Evolutionary conservation across 2,113 vertebrate species (phyloP), one percentile per base, ranked within the genome.

Genomic region (Ceyx melanurus): DNA sequence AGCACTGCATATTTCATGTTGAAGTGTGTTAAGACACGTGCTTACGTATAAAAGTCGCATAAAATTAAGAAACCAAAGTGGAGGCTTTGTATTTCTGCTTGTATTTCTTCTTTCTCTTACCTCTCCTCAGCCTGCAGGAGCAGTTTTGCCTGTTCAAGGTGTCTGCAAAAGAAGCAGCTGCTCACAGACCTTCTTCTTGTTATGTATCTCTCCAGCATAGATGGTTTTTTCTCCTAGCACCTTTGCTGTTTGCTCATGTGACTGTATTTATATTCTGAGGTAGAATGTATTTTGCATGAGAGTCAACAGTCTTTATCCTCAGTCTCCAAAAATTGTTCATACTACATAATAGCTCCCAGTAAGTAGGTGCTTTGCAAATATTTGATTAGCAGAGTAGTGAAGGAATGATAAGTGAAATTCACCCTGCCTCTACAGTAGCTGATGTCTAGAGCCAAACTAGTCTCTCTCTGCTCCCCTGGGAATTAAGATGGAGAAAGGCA

Each of bases 1-100:
- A 94, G 62, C 91, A 43, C 89, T 90, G 83, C 40, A 71, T 86
- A 71, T 95, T 95, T 92, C 61, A 75, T 73, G 22, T 42, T 51
- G 16, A 92, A 90, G 65, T 66, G 76, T 91, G 73, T 73, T 90
- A 83, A 80, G 92, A 60, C 22, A 75, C 4, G 4, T 83, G 46
- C 37, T 83, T 86, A 42, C 83, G 25, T n/a, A 65, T 76, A 45
- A 51, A 88, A 80, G 54, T 70, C 1, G 1, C 51, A 77, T 89
- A 45, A 71, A 87, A 78, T 85, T 58, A 72, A 76, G 45, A 72
- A 88, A 54, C 33, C 21, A 66, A 76, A 93, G 61, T 58, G 11
- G 29, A 76, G 26, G 54, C 58, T 89, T 89, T 79, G 37, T 62
- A 2, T 82, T 70, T 70, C 71, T 68, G 35, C 17, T 50, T 19